phyloP scores from a whole-genome alignment of 2,797 vertebrate species.

The Cossypha dichroa region DNA sequence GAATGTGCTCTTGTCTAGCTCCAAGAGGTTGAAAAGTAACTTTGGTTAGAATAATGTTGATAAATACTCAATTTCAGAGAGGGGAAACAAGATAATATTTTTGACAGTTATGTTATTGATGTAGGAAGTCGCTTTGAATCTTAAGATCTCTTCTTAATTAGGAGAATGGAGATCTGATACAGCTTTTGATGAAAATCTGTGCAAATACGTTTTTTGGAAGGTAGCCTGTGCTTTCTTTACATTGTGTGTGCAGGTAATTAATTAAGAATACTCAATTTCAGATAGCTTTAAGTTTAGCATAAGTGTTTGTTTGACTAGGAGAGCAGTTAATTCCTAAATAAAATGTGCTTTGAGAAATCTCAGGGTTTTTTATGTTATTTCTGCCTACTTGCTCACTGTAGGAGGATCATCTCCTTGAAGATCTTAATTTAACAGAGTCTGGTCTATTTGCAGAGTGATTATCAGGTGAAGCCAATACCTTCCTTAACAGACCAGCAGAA shows the following conservation, averaged over 20 bases:
- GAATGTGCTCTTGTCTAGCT: background rate
- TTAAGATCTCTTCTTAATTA: background rate
- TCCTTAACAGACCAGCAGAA: background rate
- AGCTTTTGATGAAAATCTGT: background rate
- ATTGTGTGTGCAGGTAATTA: background rate
- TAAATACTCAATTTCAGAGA: background rate
- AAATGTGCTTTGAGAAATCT: background rate
- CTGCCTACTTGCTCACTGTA: background rate
- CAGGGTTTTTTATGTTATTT: background rate
- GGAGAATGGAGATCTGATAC: background rate
- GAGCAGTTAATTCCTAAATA: background rate
- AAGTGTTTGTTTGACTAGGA: background rate
- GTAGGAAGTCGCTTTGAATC: background rate
- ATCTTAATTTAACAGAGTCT: background rate
- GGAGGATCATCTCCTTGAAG: background rate
- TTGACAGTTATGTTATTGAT: background rate
- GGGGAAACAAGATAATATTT: background rate
- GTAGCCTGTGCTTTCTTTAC: background rate
- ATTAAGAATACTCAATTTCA: background rate
- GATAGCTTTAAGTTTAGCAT: background rate
- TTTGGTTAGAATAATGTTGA: background rate
- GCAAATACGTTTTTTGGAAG: background rate
- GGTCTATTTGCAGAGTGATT: background rate
- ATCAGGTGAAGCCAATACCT: background rate
- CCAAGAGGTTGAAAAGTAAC: background rate